phyloP scores from a whole-genome alignment of 1,140 invertebrate species.

The Mercenaria mercenaria region DNA sequence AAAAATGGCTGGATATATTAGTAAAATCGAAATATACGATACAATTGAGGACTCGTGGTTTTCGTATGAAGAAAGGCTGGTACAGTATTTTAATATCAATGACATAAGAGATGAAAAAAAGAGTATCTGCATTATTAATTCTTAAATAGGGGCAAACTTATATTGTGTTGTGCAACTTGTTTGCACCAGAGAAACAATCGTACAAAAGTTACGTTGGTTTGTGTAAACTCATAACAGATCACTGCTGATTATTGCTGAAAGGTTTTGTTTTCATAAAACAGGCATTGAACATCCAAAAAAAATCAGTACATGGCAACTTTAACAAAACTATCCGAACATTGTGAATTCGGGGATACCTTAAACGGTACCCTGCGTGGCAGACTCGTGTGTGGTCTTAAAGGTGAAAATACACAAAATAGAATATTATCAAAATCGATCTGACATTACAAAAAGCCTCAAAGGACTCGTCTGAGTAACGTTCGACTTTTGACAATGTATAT shows the following conservation, averaged over 20 bases:
- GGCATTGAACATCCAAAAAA: slow-evolving; percentile 56
- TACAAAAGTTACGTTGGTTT: neutral
- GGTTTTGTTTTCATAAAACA: slow-evolving; percentile 69
- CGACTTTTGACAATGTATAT: neutral
- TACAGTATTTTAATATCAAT: too few relatives aligned
- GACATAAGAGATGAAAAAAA: too few relatives aligned
- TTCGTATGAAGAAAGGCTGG: too few relatives aligned
- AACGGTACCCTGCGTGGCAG: slow-evolving; percentile 65
- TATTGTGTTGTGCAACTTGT: neutral
- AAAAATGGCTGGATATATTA: too few relatives aligned
- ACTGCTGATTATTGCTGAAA: slow-evolving; percentile 69
- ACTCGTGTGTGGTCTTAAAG: slow-evolving; percentile 68
- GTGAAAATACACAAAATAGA: slow-evolving; percentile 63
- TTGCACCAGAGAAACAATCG: neutral
- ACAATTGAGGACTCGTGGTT: too few relatives aligned
- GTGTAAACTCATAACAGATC: neutral
- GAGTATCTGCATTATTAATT: too few relatives aligned
- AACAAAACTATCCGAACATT: too few relatives aligned
- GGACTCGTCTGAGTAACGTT: slow-evolving; percentile 44
- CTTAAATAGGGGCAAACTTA: too few relatives aligned
- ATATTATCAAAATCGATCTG: slow-evolving; percentile 53
- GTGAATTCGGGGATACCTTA: too few relatives aligned
- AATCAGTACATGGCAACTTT: too few relatives aligned
- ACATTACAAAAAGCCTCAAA: slow-evolving; percentile 52
- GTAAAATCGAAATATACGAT: too few relatives aligned